Evolutionary conservation across 2,888 invertebrate species (phyloP).

Genomic region (Tolmerus cingulatus): DNA sequence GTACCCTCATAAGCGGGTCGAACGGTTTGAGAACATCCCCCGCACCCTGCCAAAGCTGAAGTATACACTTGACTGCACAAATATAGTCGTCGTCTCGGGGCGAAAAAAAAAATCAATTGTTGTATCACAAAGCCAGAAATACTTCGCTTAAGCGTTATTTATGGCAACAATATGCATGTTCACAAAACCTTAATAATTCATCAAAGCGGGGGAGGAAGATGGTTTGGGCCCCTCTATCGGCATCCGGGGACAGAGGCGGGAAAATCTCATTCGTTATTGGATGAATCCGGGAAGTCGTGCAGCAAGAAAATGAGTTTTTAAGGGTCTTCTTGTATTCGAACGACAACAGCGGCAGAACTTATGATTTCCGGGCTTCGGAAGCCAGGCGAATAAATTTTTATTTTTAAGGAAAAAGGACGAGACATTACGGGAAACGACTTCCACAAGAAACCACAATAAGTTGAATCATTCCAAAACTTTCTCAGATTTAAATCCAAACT

Average conservation of each 20-base stretch:
- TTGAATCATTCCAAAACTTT: not conserved
- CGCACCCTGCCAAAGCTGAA: not conserved
- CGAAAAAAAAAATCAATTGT: not conserved
- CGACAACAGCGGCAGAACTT: not conserved
- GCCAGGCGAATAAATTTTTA: not conserved
- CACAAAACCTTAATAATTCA: not conserved
- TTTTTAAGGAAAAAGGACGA: not conserved
- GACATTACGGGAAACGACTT: not conserved
- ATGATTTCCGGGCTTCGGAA: not conserved
- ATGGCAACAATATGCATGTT: not conserved
- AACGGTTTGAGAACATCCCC: not conserved
- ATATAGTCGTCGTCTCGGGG: not conserved
- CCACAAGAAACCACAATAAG: not conserved
- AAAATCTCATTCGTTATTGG: not conserved
- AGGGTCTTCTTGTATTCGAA: not conserved
- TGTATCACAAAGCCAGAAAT: not conserved
- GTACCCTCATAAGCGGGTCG: not conserved
- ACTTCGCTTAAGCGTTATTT: not conserved
- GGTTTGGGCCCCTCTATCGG: not conserved
- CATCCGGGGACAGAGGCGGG: not conserved
- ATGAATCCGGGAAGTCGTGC: not conserved
- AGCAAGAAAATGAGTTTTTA: not conserved
- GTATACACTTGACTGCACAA: not conserved
- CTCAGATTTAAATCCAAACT: too few relatives aligned
- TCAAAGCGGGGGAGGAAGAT: not conserved